phyloP scores from a whole-genome alignment of 2,888 invertebrate species.

The Agonopterix heracliana region DNA sequence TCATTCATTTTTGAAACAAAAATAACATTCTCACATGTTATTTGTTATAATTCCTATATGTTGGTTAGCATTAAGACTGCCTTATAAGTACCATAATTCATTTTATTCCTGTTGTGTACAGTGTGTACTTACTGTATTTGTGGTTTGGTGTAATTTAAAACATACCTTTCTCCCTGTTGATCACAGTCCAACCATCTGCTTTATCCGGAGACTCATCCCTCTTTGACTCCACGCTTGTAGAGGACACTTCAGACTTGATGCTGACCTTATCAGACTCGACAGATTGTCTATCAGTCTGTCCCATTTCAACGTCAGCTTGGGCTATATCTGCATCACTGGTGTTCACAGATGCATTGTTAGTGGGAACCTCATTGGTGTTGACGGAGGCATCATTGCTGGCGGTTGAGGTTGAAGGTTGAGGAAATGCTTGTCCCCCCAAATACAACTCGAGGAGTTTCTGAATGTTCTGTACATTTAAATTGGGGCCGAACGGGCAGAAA shows the following conservation, averaged over 20 bases:
- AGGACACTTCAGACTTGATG: slow-evolving; percentile 19
- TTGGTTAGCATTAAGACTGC: too few species aligned
- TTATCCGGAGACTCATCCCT: slow-evolving; percentile 46
- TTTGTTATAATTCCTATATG: too few species aligned
- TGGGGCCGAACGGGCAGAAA: slow-evolving; percentile 8
- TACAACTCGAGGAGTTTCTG: slow-evolving; percentile 22
- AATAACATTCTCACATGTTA: too few species aligned
- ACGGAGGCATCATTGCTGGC: slow-evolving; percentile 9
- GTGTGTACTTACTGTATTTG: too few species aligned
- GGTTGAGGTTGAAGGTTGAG: slow-evolving; percentile 13
- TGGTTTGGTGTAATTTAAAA: neutral
- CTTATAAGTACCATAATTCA: too few species aligned
- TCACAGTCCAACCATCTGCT: slow-evolving; percentile 56
- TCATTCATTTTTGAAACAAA: too few species aligned
- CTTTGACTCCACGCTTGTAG: slow-evolving; percentile 17
- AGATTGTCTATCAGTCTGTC: slow-evolving; percentile 22
- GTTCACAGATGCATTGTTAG: slow-evolving; percentile 7
- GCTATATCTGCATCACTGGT: slow-evolving; percentile 2
- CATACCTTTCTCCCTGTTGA: slow-evolving; percentile 57
- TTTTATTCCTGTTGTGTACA: too few species aligned
- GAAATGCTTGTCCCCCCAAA: slow-evolving; percentile 12
- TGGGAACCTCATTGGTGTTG: slow-evolving; percentile 4
- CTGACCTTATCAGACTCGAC: slow-evolving; percentile 17
- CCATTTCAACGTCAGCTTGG: slow-evolving; percentile 32
- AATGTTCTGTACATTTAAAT: slow-evolving; percentile 19